These are phyloP conservation scores for Callionymus lyra DNA, from an alignment of 2,113 vertebrate species.

Conservation along the genomic window DNA sequence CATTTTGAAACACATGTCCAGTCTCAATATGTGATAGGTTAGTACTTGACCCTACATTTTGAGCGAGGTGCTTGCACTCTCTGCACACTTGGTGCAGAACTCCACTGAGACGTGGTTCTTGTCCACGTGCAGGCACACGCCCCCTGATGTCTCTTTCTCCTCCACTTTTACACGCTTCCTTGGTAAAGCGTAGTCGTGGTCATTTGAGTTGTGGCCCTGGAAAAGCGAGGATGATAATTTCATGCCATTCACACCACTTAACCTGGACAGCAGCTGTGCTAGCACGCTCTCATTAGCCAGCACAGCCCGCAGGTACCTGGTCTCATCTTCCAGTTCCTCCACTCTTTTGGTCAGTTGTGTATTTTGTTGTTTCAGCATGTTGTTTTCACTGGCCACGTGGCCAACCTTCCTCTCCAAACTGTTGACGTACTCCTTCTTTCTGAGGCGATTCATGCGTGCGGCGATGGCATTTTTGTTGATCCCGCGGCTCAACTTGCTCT, in stretches of 20 bases:
- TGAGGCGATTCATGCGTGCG: slow-evolving; percentile 84
- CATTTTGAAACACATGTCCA: slow-evolving; percentile 43
- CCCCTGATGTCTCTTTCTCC: slow-evolving; percentile 71
- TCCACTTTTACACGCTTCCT: slow-evolving; percentile 71
- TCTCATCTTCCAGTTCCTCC: slow-evolving; percentile 86
- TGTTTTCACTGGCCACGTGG: slow-evolving; percentile 78
- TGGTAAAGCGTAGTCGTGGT: slow-evolving; percentile 78
- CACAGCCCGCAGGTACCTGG: slow-evolving; percentile 89
- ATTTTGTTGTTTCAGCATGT: slow-evolving; percentile 77
- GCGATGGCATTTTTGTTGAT: slow-evolving; percentile 78
- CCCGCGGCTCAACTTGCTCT: slow-evolving; percentile 28
- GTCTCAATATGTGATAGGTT: slow-evolving; percentile 57
- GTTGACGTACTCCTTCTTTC: slow-evolving; percentile 88
- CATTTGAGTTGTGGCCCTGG: slow-evolving; percentile 70
- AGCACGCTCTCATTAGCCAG: slow-evolving; percentile 93
- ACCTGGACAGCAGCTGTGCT: slow-evolving; percentile 81
- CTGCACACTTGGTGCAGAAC: slow-evolving; percentile 91
- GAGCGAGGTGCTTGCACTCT: slow-evolving; percentile 77
- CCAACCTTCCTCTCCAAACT: slow-evolving; percentile 79
- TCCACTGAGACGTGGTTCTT: slow-evolving; percentile 94
- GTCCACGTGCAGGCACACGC: slow-evolving; percentile 93
- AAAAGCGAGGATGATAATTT: slow-evolving; percentile 91
- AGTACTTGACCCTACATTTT: slow-evolving; percentile 99
- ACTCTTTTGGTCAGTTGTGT: slow-evolving; percentile 77
- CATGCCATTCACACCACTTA: slow-evolving; percentile 88